Evolutionary conservation across 1,140 invertebrate genomes (phyloP), one percentile per base, ranked within the genome.

Genomic region (Drosophila malerkotliana): DNA sequence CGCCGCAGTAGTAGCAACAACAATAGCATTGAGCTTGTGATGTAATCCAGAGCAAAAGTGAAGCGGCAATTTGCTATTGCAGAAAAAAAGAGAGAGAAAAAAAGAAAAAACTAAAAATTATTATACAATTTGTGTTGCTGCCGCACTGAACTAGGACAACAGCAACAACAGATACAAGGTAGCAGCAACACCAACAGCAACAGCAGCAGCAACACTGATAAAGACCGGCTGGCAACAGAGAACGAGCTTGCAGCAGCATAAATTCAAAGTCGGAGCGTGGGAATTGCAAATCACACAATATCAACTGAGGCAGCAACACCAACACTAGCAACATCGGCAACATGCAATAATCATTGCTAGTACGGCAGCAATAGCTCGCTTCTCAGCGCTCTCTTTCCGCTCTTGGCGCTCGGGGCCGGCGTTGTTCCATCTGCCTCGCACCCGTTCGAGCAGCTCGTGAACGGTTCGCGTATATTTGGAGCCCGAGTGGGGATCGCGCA

Each of bases 201-300:
- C 61, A 52, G 30, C 67, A 62, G 32, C 51, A 41, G 44, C 73
- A 52, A 32, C 52, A 37, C 32, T 88, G 83, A 81, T 81, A 85
- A 85, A 87, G 79, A 84, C 77, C 74, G 73, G 82, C 81, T 81
- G 73, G 73, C 81, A 74, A 62, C 80, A 66, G 58, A 45, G 44
- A 66, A 66, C 39, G 9, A 66, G 59, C 18, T 47, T 62, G 30
- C 59, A 78, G 56, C 69, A 57, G 28, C 56, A 72, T 66, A 47
- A 73, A 69, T 87, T 84, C 81, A 84, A 84, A 84, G 81, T 84
- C 83, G 83, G 71, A 87, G 83, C 82, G 82, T 87, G 82, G 82
- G 82, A 87, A 85, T 75, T 59, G 64, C 77, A 80, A 87, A 88
- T 87, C 82, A 55, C 79, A 37, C 34, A 37, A 37, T n/a, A 37